Percentiles rank a stretch among this genome's conserved stretches.
Evolutionary conservation across 2,113 vertebrate species (phyloP).

Genomic region (Poeciliopsis turrubarensis): DNA sequence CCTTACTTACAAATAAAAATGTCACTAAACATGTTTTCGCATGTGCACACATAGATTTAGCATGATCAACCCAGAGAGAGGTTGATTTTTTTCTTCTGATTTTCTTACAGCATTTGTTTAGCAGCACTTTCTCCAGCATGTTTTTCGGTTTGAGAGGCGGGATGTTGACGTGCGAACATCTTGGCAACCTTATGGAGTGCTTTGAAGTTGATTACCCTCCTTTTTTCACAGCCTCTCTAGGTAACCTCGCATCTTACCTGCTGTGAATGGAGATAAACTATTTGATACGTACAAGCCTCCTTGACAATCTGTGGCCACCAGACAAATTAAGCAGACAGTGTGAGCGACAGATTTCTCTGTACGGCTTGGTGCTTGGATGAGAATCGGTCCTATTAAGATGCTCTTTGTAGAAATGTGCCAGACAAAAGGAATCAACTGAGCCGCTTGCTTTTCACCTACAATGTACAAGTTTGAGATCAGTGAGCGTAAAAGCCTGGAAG

Average conservation of each 20-base stretch:
- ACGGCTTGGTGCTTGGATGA: conserved; percentile 29
- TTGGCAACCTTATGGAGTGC: conserved; percentile 66
- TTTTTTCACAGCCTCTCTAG: conserved; percentile 52
- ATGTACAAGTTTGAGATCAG: conserved; percentile 63
- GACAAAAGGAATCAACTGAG: conserved; percentile 45
- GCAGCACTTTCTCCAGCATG: conserved; percentile 46
- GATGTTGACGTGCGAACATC: conserved; percentile 65
- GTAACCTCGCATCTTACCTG: conserved; percentile 56
- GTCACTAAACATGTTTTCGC: not conserved
- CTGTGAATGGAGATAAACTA: conserved; percentile 49
- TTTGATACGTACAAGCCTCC: conserved; percentile 40
- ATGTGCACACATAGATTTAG: not conserved
- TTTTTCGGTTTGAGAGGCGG: conserved; percentile 56
- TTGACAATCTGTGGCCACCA: conserved; percentile 18
- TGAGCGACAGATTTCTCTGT: conserved; percentile 40
- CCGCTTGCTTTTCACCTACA: conserved; percentile 50
- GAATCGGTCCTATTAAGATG: conserved; percentile 31
- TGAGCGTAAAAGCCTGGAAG: conserved; percentile 61
- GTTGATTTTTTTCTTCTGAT: not conserved
- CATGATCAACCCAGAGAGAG: not conserved
- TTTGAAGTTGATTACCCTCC: conserved; percentile 69
- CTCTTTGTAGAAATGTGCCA: conserved; percentile 28
- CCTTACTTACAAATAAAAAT: not conserved
- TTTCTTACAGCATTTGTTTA: conserved; percentile 6
- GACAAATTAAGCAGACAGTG: conserved; percentile 44